A percentile compares a stretch with the other conserved stretches of the same genome.
Evolutionary conservation across 2,797 vertebrate species (phyloP).

Genomic region (Anabacerthia variegaticeps): DNA sequence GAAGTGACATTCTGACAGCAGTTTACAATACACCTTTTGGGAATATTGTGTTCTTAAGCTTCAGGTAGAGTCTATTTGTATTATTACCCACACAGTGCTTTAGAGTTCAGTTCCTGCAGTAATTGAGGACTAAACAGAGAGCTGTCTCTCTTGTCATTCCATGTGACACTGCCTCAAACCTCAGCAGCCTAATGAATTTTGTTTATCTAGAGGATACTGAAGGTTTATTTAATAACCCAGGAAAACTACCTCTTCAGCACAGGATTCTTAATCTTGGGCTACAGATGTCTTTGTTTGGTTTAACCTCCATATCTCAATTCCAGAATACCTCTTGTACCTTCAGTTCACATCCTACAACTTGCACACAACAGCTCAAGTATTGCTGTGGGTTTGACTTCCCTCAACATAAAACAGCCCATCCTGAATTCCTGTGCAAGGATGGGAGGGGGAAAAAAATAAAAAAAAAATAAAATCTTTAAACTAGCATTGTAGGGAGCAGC

Average conservation of each 20-base stretch:
- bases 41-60: not conserved
- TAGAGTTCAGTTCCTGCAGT: not conserved
- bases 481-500: not conserved
- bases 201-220: not conserved
- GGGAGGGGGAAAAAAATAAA: rapidly evolving
- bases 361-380: not conserved
- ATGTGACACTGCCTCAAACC: not conserved
- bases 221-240: not conserved
- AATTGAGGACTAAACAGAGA: not conserved
- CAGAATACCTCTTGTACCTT: not conserved
- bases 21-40: not conserved
- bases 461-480: not conserved
- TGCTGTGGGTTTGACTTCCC: not conserved
- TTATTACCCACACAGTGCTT: not conserved
- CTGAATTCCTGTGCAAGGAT: not conserved
- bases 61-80: not conserved
- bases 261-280: not conserved
- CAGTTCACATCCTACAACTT: not conserved
- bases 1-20: not conserved
- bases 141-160: not conserved
- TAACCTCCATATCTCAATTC: not conserved
- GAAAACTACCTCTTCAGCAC: not conserved
- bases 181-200: not conserved
- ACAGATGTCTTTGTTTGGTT: not conserved
- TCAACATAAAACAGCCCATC: not conserved